phyloP scores from a whole-genome alignment of 2,888 invertebrate genomes.

The Coleophora flavipennella region DNA sequence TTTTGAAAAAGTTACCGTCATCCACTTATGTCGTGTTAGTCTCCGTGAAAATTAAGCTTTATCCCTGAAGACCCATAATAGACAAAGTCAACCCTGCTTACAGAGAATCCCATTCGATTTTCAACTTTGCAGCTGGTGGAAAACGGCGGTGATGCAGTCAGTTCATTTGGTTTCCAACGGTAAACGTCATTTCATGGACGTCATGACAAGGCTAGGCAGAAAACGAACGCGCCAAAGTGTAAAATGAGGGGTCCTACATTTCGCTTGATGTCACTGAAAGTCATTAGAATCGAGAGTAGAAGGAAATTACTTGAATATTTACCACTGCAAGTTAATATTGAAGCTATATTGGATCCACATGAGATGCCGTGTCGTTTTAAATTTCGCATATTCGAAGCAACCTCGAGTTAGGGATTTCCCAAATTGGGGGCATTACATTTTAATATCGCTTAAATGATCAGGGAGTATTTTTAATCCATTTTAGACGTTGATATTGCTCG shows the following conservation, averaged over 20 bases:
- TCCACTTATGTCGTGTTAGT: slow-evolving; percentile 31
- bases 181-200: slow-evolving; percentile 68
- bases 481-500: too few species aligned
- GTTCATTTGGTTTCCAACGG: slow-evolving; percentile 47
- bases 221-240: slow-evolving; percentile 73
- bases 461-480: too few species aligned
- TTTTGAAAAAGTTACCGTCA: too few species aligned
- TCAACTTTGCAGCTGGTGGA: slow-evolving; percentile 35
- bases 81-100: slow-evolving; percentile 58
- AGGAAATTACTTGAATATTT: slow-evolving; percentile 70
- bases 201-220: slow-evolving; percentile 61
- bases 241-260: slow-evolving; percentile 69
- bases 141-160: slow-evolving; percentile 23
- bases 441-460: too few species aligned
- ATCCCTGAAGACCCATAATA: slow-evolving; percentile 63
- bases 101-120: slow-evolving; percentile 27
- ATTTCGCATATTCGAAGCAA: not conserved
- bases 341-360: slow-evolving; percentile 51
- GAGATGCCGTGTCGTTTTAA: slow-evolving; percentile 13
- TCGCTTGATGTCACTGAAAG: slow-evolving; percentile 69
- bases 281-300: slow-evolving; percentile 69
- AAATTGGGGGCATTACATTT: too few species aligned
- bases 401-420: too few species aligned
- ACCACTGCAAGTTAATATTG: slow-evolving; percentile 62
- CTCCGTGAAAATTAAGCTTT: slow-evolving; percentile 43